phyloP scores from a whole-genome alignment of 1,140 invertebrate genomes.

The Drosophila malerkotliana region DNA sequence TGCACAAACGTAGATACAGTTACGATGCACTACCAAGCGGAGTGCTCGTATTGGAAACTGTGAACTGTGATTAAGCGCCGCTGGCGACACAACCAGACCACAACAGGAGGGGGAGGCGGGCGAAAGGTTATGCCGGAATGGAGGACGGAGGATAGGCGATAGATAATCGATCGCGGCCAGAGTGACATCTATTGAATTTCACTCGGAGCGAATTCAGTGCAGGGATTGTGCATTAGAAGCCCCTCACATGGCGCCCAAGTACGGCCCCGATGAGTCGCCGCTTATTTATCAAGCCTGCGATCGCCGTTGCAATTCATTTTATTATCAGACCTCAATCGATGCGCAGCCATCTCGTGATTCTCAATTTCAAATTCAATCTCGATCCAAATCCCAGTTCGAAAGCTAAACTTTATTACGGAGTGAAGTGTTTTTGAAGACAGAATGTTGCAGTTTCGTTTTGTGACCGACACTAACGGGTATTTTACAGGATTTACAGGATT shows the following conservation, averaged over 20 bases:
- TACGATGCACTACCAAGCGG: constrained; percentile 42
- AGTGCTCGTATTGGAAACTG: constrained; percentile 35
- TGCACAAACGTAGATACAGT: constrained; percentile 31
- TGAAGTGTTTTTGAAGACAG: constrained; percentile 12
- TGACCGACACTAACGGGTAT: constrained; percentile 84
- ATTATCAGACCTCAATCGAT: constrained; percentile 70
- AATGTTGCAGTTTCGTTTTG: constrained; percentile 82
- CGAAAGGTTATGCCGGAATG: constrained; percentile 13
- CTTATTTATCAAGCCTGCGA: constrained; percentile 76
- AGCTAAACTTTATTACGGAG: background rate
- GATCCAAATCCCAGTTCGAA: background rate
- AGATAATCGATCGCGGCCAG: constrained; percentile 34
- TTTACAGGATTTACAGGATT: constrained; percentile 35
- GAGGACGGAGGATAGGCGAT: constrained; percentile 2
- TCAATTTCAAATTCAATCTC: constrained; percentile 10
- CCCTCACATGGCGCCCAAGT: constrained; percentile 27
- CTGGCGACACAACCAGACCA: constrained; percentile 37
- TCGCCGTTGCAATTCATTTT: constrained; percentile 75
- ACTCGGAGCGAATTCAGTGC: constrained; percentile 49
- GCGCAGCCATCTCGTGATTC: constrained; percentile 38
- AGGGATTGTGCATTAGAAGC: constrained; percentile 53
- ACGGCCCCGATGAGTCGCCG: constrained; percentile 30
- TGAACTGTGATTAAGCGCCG: constrained; percentile 57
- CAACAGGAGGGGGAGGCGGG: constrained; percentile 8
- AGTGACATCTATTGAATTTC: constrained; percentile 74